phyloP scores from a whole-genome alignment of 1,140 invertebrate genomes.

The Adelges cooleyi region DNA sequence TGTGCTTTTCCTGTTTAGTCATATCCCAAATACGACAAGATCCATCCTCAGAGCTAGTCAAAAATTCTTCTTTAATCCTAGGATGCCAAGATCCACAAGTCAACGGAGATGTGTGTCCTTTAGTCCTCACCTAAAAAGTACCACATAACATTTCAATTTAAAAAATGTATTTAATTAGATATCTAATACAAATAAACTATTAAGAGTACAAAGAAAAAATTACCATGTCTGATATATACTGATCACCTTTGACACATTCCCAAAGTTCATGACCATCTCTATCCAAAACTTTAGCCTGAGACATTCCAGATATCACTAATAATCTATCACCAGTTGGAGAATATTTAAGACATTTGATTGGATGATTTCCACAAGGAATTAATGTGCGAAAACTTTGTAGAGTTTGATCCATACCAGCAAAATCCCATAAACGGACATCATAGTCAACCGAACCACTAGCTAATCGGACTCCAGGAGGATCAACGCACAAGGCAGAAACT shows the following conservation, averaged over 20 bases:
- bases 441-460: constrained; percentile 92
- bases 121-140: constrained; percentile 53
- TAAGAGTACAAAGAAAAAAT: no score
- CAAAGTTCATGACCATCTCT: constrained; percentile 90
- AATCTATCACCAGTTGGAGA: constrained; percentile 87
- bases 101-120: constrained; percentile 87
- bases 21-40: constrained; percentile 86
- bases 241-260: constrained; percentile 93
- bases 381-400: constrained; percentile 83
- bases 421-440: constrained; percentile 95
- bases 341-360: constrained; percentile 81
- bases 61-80: constrained; percentile 77
- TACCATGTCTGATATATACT: constrained; percentile 87
- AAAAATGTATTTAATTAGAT: no score
- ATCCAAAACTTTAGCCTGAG: constrained; percentile 87
- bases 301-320: constrained; percentile 84
- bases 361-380: constrained; percentile 89
- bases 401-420: constrained; percentile 90
- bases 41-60: constrained; percentile 87
- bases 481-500: constrained; percentile 74
- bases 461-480: constrained; percentile 83
- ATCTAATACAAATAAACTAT: no score
- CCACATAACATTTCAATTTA: no score
- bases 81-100: constrained; percentile 93
- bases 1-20: constrained; percentile 62